A percentile compares a stretch with the other conserved stretches of the same genome.
Evolutionary conservation across 1,140 invertebrate species (phyloP).

Genomic region (Saccostrea cuccullata): DNA sequence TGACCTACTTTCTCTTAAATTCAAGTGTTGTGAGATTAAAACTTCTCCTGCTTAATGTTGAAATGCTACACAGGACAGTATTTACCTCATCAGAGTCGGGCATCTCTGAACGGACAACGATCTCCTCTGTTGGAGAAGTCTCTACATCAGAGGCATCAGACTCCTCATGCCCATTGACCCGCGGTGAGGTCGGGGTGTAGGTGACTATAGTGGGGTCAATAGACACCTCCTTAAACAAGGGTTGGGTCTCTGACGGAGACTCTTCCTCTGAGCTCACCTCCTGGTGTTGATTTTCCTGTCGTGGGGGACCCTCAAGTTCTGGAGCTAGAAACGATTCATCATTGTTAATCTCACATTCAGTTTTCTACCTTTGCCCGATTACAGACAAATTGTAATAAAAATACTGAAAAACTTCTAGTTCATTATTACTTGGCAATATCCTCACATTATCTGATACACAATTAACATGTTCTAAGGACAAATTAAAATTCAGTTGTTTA

Average conservation of each 20-base stretch:
- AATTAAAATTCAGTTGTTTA: neutral
- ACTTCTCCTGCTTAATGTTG: no score
- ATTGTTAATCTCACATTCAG: no score
- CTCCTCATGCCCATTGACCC: slow-evolving; percentile 38
- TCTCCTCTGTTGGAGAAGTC: slow-evolving; percentile 45
- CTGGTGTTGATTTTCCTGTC: slow-evolving; percentile 57
- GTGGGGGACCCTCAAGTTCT: slow-evolving; percentile 67
- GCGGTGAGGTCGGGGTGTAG: slow-evolving; percentile 49
- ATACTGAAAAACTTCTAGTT: no score
- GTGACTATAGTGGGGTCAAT: slow-evolving; percentile 53
- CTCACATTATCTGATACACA: no score
- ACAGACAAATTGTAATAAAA: no score
- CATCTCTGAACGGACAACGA: slow-evolving; percentile 51
- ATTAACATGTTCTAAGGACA: neutral
- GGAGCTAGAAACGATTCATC: slow-evolving; percentile 60
- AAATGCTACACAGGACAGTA: no score
- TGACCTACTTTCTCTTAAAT: no score
- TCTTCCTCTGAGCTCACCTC: slow-evolving; percentile 62
- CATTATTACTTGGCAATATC: no score
- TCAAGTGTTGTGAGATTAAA: no score
- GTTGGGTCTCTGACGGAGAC: slow-evolving; percentile 67
- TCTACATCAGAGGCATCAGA: slow-evolving; percentile 27
- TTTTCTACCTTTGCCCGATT: no score
- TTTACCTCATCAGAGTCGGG: slow-evolving; percentile 62
- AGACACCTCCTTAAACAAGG: slow-evolving; percentile 66